Evolutionary conservation across 2,113 vertebrate genomes (phyloP), one percentile per base, ranked within the genome.

Genomic region (Campylomormyrus tamandua): DNA sequence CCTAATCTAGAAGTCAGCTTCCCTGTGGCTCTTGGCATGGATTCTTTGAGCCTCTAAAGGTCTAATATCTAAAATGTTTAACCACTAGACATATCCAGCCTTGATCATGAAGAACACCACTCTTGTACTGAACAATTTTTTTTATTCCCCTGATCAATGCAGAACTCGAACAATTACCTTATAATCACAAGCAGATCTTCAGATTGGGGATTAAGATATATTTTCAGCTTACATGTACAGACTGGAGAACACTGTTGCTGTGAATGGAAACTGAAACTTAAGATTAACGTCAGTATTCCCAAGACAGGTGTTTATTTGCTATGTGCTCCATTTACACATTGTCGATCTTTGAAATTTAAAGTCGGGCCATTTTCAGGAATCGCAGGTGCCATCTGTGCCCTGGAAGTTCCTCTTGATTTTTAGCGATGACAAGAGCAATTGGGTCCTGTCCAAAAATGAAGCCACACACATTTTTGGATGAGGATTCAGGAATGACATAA

Each of bases 401-500:
- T 95, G 93, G 89, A 92, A 56, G 83, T 90, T 90, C 92, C 89
- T 70, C 27, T 5, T 35, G 77, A 87, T 90, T 89, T 83, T 80
- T 39, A 89, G 89, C 45, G 91, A 94, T 93, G 92, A 95, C 93
- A 94, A 89, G 91, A 93, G 90, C 92, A 93, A 93, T 94, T 92
- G 93, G 89, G 91, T 93, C 89, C 92, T 90, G 88, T 92, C 80
- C 83, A 80, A 92, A 93, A 92, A 91, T n/a, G 15, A 80, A 80
- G 74, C 35, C 74, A 80, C 74, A 19, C 35, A 80, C 74, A 80
- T 91, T 92, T 87, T 90, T 94, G 93, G 93, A 93, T 92, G 88
- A 90, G 87, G 89, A 92, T 93, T 93, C 89, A 53, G 58, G 91
- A 92, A 95, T 95, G 91, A 95, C 92, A 91, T 94, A 91, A 94